phyloP scores from a whole-genome alignment of 2,888 invertebrate species.

The Drosophila parthenogenetica region DNA sequence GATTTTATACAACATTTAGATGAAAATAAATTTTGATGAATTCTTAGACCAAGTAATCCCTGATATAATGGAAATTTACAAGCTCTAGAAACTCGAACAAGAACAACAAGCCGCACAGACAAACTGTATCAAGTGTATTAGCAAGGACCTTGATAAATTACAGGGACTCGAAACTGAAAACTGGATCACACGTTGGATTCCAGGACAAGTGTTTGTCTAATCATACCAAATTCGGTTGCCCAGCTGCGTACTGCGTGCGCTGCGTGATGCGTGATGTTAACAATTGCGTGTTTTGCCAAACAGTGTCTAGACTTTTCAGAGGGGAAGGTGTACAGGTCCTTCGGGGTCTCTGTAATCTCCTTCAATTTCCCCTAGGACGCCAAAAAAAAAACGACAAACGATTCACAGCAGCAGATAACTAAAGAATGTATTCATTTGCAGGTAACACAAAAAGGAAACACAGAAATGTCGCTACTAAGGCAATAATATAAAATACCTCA shows the following conservation, averaged over 20 bases:
- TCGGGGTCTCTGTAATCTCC: slow-evolving; percentile 7
- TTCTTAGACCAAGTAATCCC: too few relatives aligned
- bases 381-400: slow-evolving; percentile 7
- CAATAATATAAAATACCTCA: slow-evolving; percentile 28
- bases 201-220: slow-evolving; percentile 32
- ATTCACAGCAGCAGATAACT: slow-evolving; percentile 62
- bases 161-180: slow-evolving; percentile 18
- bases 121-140: too few relatives aligned
- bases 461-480: slow-evolving; percentile 37
- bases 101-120: too few relatives aligned
- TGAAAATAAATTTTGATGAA: too few relatives aligned
- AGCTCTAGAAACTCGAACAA: too few relatives aligned
- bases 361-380: slow-evolving; percentile 2
- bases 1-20: too few relatives aligned
- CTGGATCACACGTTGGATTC: slow-evolving; percentile 30
- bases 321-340: neutral
- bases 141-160: neutral
- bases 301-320: neutral
- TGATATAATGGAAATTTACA: too few relatives aligned
- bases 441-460: slow-evolving; percentile 1
- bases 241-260: slow-evolving; percentile 66
- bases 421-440: slow-evolving; percentile 57
- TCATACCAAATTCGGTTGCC: slow-evolving; percentile 44
- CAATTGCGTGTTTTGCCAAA: slow-evolving; percentile 53
- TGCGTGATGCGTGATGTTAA: slow-evolving; percentile 63